Conservation (phyloP, 2,797 vertebrate species). For the Neosilurus mollespiculum region DNA sequence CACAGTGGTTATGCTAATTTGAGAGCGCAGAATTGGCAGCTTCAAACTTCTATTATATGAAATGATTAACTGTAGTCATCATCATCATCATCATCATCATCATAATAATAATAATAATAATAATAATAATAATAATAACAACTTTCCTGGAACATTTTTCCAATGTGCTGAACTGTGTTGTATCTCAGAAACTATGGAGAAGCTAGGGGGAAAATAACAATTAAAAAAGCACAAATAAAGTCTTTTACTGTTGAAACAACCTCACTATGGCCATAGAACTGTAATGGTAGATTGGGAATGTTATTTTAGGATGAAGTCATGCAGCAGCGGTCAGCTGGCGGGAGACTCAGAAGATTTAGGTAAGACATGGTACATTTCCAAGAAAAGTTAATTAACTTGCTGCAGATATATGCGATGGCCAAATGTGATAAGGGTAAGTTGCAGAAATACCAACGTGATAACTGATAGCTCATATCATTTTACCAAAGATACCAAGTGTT, state of each 20-base stretch:
- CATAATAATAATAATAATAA: background rate
- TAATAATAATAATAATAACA: background rate
- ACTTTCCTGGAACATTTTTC: conserved; percentile 45
- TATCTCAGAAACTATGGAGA: conserved; percentile 11
- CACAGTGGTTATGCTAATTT: conserved; percentile 59
- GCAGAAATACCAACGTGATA: conserved; percentile 47
- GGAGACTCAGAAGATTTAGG: conserved; percentile 42
- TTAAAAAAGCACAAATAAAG: conserved; percentile 1
- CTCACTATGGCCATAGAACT: conserved; percentile 28
- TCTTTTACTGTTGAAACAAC: conserved; percentile 30
- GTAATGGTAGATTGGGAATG: conserved; percentile 20
- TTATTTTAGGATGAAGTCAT: conserved; percentile 48
- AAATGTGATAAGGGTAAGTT: conserved; percentile 41
- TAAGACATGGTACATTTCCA: conserved; percentile 50
- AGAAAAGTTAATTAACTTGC: conserved; percentile 56
- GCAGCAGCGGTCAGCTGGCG: conserved; percentile 47
- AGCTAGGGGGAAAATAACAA: background rate
- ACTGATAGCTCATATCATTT: conserved; percentile 38
- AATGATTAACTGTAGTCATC: background rate
- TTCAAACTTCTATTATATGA: conserved; percentile 20
- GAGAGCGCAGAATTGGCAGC: conserved; percentile 51
- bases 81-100: background rate
- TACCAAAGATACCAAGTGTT: conserved; percentile 42
- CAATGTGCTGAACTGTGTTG: background rate
- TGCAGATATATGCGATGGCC: conserved; percentile 51